Conservation (phyloP, 2,797 vertebrate genomes). For the Rhadinocentrus ornatus region DNA sequence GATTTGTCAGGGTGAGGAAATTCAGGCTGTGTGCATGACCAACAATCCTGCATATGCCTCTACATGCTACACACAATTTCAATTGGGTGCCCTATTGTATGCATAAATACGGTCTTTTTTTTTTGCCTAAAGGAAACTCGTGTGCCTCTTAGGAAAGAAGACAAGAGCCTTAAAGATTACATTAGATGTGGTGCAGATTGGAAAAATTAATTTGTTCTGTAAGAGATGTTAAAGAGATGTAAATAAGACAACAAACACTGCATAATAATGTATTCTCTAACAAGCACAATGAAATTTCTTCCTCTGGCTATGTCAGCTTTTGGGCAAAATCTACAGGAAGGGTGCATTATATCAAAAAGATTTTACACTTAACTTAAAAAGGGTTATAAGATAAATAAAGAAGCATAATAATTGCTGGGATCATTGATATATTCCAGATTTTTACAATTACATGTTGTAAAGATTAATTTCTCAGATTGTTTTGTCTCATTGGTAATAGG, state of each 20-base stretch:
- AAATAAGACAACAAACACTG: constrained; percentile 12
- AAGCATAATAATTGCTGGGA: background rate
- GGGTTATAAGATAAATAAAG: background rate
- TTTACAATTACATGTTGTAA: too few relatives aligned
- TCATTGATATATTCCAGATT: too few relatives aligned
- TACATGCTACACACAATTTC: background rate
- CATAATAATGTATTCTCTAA: constrained; percentile 12
- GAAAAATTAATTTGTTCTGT: background rate
- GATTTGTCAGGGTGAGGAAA: constrained; percentile 14
- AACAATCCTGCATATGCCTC: background rate
- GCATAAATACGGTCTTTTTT: constrained; percentile 3
- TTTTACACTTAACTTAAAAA: background rate
- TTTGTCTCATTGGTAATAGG: too few relatives aligned
- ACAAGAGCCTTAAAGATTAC: constrained; percentile 20
- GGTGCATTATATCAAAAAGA: background rate
- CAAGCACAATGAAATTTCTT: background rate
- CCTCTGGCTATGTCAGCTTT: background rate
- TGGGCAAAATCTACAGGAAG: background rate
- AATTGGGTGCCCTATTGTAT: background rate
- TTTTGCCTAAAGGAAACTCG: background rate
- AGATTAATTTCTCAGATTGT: too few relatives aligned
- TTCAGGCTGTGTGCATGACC: background rate
- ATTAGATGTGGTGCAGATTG: constrained; percentile 12
- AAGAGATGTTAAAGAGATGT: background rate
- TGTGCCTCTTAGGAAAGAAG: background rate